phyloP scores from a whole-genome alignment of 2,888 invertebrate species.

The Pristionchus mayeri region DNA sequence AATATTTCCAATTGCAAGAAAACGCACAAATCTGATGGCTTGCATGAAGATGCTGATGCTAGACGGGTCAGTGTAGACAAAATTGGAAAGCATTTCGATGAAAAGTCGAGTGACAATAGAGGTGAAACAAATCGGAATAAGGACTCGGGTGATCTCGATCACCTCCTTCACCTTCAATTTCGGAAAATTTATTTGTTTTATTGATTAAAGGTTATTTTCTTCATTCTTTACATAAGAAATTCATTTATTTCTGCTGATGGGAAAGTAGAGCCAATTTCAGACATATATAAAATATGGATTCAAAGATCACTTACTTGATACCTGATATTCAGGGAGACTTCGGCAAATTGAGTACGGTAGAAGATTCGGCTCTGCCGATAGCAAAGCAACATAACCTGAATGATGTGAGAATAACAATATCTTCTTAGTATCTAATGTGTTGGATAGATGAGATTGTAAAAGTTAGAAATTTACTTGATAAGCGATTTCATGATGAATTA shows the following conservation, averaged over 20 bases:
- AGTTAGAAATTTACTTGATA: not conserved
- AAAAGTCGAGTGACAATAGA: not conserved
- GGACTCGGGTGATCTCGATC: not conserved
- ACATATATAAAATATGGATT: too few species aligned
- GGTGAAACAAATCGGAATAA: not conserved
- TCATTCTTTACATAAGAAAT: too few species aligned
- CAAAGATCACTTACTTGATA: not conserved
- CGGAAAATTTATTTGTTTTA: not conserved
- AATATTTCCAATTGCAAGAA: not conserved
- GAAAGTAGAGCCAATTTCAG: too few species aligned
- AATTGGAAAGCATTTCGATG: not conserved
- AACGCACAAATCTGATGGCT: not conserved
- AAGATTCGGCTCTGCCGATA: not conserved
- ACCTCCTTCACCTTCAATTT: not conserved
- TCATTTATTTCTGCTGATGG: too few species aligned
- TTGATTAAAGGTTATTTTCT: not conserved
- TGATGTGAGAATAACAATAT: too few species aligned
- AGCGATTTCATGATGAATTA: not conserved
- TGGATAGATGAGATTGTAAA: not conserved
- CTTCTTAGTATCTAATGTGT: too few species aligned
- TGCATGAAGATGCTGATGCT: not conserved
- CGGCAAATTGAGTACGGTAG: not conserved
- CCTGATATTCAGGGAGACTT: not conserved
- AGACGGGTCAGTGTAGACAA: not conserved
- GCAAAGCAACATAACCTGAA: not conserved